Conservation (phyloP, 2,797 vertebrate species). For the Sciaenops ocellatus region DNA sequence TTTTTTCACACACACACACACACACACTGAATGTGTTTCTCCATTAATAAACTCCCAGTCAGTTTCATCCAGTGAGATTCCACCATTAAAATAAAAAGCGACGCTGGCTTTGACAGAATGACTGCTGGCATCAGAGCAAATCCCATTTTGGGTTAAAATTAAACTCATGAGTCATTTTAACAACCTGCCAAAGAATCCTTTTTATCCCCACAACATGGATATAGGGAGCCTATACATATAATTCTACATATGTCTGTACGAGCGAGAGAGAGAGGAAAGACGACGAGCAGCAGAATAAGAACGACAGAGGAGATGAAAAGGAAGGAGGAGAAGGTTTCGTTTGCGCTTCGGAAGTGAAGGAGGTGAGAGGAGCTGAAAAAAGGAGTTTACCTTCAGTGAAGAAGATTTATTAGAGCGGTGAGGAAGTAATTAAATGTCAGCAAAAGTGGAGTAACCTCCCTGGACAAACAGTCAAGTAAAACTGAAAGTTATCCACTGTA, state of each 20-base stretch:
- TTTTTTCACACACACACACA: too few relatives aligned
- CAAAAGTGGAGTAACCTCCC: background rate
- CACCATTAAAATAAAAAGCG: constrained; percentile 33
- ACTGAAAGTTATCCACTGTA: constrained; percentile 18
- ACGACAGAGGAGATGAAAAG: background rate
- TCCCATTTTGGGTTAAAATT: constrained; percentile 69
- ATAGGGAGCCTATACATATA: constrained; percentile 30
- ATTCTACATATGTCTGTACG: constrained; percentile 32
- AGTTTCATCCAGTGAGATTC: constrained; percentile 10
- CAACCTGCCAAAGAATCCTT: constrained; percentile 66
- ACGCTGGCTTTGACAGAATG: constrained; percentile 36
- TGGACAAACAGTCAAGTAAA: background rate
- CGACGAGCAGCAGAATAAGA: background rate
- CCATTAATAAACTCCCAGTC: constrained; percentile 38
- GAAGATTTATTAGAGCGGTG: constrained; percentile 10
- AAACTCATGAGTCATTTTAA: constrained; percentile 77
- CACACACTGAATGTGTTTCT: background rate
- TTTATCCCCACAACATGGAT: constrained; percentile 56
- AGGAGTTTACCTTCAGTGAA: constrained; percentile 11
- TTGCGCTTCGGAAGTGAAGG: background rate
- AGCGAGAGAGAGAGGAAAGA: background rate
- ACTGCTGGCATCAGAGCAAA: constrained; percentile 49
- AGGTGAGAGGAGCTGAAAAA: background rate
- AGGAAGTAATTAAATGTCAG: constrained; percentile 33
- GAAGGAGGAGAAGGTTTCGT: background rate